A percentile compares a stretch with the other conserved stretches of the same genome.
Evolutionary conservation across 1,140 invertebrate genomes (phyloP).

Genomic region (Batillaria attramentaria): DNA sequence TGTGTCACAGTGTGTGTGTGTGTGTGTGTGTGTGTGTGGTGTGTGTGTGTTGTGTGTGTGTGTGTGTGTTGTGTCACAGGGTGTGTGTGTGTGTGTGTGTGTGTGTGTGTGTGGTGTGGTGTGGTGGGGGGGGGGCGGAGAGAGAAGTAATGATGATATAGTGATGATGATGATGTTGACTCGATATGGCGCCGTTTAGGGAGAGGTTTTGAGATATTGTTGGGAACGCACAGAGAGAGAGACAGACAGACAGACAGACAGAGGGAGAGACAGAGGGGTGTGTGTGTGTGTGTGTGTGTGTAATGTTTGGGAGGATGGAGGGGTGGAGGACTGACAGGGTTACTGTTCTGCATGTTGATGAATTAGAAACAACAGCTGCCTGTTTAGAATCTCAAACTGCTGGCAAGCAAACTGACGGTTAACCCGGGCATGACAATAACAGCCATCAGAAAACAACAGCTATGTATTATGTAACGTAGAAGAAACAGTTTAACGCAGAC

Average conservation of each 20-base stretch:
- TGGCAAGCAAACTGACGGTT: too few species aligned
- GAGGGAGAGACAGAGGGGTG: background rate
- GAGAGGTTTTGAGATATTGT: background rate
- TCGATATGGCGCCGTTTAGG: too few species aligned
- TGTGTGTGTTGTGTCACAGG: background rate
- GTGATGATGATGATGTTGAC: too few species aligned
- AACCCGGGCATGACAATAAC: too few species aligned
- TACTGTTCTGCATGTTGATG: too few species aligned
- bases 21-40: background rate
- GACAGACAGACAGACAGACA: constrained; percentile 3
- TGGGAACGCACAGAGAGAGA: background rate
- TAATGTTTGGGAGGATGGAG: constrained; percentile 1
- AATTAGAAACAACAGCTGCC: too few species aligned
- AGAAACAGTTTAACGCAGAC: too few species aligned
- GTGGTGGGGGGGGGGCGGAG: background rate
- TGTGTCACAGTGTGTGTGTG: background rate
- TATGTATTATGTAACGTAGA: too few species aligned
- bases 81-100: background rate
- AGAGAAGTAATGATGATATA: too few species aligned
- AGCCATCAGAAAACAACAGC: too few species aligned
- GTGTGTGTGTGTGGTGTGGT: background rate
- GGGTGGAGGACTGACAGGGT: too few species aligned
- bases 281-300: background rate
- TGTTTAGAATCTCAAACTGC: too few species aligned
- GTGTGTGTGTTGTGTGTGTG: background rate